Evolutionary conservation across 2,888 invertebrate species (phyloP).

Genomic region (Philopedon plagiatum): DNA sequence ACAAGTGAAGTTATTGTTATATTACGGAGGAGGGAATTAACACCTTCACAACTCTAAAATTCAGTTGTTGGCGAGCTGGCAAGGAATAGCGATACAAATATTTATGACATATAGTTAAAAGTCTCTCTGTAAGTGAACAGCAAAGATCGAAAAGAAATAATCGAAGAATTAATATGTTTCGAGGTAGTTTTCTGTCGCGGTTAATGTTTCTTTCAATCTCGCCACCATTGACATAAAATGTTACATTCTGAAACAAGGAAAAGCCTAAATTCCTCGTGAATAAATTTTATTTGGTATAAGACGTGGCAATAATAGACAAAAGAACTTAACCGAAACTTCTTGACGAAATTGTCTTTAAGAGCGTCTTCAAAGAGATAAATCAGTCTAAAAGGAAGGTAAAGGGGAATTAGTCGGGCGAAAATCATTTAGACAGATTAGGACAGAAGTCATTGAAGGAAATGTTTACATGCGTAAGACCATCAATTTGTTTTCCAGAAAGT

Average conservation of each 20-base stretch:
- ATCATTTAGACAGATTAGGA: slow-evolving; percentile 36
- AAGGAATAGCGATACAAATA: no score
- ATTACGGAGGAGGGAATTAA: no score
- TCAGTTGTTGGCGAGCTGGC: no score
- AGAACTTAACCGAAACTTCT: slow-evolving; percentile 17
- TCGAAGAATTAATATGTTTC: no score
- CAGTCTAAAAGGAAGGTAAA: slow-evolving; percentile 19
- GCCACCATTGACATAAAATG: neutral
- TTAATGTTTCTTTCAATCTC: neutral
- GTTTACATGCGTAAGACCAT: slow-evolving; percentile 37
- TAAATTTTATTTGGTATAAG: neutral
- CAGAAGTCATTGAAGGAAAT: slow-evolving; percentile 32
- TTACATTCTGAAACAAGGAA: neutral
- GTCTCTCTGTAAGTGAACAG: no score
- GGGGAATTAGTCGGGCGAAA: slow-evolving; percentile 30
- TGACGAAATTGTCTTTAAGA: slow-evolving; percentile 19
- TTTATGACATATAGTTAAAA: no score
- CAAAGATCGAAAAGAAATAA: no score
- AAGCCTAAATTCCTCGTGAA: neutral
- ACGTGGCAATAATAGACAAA: slow-evolving; percentile 4
- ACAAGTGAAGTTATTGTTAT: no score
- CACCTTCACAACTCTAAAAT: no score
- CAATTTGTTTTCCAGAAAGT: slow-evolving; percentile 26
- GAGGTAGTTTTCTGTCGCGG: no score
- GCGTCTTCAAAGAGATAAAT: slow-evolving; percentile 29